A percentile compares a stretch with the other conserved stretches of the same genome.
These are phyloP conservation scores for Apostichopus japonicus DNA, from an alignment of 35 echinoderm and acorn worm species.

Conservation along the genomic window DNA sequence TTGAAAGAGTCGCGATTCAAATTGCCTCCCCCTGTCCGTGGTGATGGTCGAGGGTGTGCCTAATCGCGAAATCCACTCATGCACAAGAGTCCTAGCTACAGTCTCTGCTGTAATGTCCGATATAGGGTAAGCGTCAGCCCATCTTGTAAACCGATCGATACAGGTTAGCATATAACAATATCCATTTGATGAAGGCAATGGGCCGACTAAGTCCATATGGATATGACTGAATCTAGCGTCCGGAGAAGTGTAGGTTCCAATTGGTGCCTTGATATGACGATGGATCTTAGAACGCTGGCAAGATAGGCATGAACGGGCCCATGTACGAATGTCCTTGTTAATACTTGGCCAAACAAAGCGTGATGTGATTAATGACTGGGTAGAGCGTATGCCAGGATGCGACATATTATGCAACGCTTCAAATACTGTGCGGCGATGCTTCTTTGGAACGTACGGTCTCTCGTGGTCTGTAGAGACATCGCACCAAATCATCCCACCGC, in stretches of 20 bases:
- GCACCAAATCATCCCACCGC: background rate
- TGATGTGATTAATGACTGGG: conserved; percentile 31
- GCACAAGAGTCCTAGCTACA: too few relatives aligned
- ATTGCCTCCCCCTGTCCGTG: too few relatives aligned
- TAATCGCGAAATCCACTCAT: too few relatives aligned
- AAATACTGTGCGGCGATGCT: conserved; percentile 32
- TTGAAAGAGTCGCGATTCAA: too few relatives aligned
- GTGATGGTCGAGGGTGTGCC: too few relatives aligned
- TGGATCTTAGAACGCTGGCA: conserved; percentile 58
- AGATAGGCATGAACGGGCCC: conserved; percentile 26
- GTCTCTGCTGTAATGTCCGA: too few relatives aligned
- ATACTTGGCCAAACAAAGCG: conserved; percentile 67
- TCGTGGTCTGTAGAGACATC: conserved; percentile 55
- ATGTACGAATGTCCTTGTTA: conserved; percentile 64
- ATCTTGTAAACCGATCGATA: too few relatives aligned
- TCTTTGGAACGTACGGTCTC: conserved; percentile 37
- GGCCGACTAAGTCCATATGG: conserved; percentile 59
- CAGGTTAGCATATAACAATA: background rate
- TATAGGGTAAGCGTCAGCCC: too few relatives aligned
- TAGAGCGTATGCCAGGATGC: conserved; percentile 63
- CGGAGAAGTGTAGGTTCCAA: background rate
- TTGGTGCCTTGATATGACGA: conserved; percentile 35
- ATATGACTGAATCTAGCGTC: conserved; percentile 46
- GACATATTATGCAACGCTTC: conserved; percentile 39
- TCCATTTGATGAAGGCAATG: background rate